Evolutionary conservation across 1,140 invertebrate species (phyloP), one percentile per base, ranked within the genome.

Genomic region (Anastrepha obliqua): DNA sequence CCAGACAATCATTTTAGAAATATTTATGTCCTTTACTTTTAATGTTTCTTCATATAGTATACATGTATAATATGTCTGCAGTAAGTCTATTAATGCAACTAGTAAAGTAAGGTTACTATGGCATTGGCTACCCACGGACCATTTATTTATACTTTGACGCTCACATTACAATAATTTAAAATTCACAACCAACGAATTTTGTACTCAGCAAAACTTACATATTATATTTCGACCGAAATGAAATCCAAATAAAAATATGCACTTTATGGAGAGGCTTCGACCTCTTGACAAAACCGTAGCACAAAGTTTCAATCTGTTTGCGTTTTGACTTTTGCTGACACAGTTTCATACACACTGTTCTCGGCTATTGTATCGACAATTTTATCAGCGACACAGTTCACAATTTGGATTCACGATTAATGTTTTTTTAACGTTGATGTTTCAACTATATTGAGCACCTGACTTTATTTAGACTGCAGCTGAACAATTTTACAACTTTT

Each of bases 401-500:
- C 44, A 47, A 74, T 39, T 20, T 44, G 3, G 42, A 44, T 0
- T 44, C 39, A 39, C 9, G 11, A 29, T 17, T 44, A 42, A 42
- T 17, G 13, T 74, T 74, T 74, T 44, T 17, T 74, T 2, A 64
- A 64, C 39, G 13, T 47, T 8, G 11, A 74, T 47, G 4, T 47
- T 86, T 58, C 20, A 9, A 86, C 13, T 86, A 9, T n/a, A 86
- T 47, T 20, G 20, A 85, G 15, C 81, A n/a, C 17, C 29, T 47
- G 42, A 15, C 4, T 58, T 81, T 81, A 29, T 29, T 29, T 29
- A 29, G 29, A 29, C 29, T 29, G 29, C 17, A 8, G 20, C 58
- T 60, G 62, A 60, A 86, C 85, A 65, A 13, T 86, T 64, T 86
- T 17, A 44, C 39, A 86, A 86, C 58, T 86, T 86, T 86, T 64